phyloP scores from a whole-genome alignment of 2,888 invertebrate species.

The Parthenolecanium corni region DNA sequence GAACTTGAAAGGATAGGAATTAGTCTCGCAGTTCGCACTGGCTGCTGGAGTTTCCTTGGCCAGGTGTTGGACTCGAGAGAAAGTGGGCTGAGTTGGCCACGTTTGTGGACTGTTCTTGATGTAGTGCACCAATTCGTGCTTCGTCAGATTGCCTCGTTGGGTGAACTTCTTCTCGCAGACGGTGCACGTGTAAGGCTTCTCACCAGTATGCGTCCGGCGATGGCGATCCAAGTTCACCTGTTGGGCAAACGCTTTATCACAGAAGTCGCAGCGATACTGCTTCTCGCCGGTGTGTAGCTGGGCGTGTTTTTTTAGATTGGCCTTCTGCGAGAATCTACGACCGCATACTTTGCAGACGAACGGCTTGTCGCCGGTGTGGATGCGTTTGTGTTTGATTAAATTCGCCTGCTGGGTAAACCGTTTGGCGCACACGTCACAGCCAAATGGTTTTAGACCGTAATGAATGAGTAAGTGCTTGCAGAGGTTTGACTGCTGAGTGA shows the following conservation, averaged over 20 bases:
- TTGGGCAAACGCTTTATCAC: conserved; percentile 34
- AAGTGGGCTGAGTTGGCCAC: neutral
- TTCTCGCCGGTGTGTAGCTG: conserved; percentile 34
- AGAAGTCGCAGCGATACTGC: conserved; percentile 33
- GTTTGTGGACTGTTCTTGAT: neutral
- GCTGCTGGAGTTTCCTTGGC: neutral
- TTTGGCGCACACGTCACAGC: conserved; percentile 32
- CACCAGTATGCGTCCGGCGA: conserved; percentile 34
- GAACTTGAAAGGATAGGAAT: conserved; percentile 2
- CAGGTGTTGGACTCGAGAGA: neutral
- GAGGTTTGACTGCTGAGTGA: conserved; percentile 37
- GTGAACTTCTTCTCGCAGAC: conserved; percentile 33
- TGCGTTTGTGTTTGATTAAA: conserved; percentile 33
- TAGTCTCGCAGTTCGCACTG: neutral
- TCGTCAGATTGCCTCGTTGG: conserved; percentile 33
- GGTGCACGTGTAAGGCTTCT: conserved; percentile 34
- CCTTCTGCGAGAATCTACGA: conserved; percentile 34
- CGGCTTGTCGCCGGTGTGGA: conserved; percentile 35
- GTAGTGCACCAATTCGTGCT: conserved; percentile 33
- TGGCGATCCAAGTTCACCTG: conserved; percentile 34
- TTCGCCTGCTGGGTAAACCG: conserved; percentile 34
- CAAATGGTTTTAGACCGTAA: conserved; percentile 36
- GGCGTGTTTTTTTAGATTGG: conserved; percentile 33
- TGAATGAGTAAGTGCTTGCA: conserved; percentile 37
- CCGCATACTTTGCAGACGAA: conserved; percentile 36